These are phyloP conservation scores for Takifugu ocellatus DNA, from an alignment of 2,797 vertebrate species.

Conservation along the genomic window DNA sequence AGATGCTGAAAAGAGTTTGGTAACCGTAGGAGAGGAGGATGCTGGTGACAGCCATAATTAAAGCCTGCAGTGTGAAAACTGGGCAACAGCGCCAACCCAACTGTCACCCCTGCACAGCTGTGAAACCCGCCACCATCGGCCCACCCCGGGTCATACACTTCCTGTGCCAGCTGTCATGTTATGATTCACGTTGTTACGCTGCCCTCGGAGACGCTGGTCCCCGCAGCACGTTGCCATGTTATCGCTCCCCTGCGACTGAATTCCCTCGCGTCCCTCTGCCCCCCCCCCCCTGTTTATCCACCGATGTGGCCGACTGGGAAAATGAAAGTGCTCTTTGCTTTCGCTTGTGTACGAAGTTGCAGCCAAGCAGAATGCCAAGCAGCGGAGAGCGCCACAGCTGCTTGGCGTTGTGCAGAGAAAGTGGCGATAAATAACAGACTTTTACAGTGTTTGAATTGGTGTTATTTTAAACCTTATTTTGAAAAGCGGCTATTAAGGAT, in stretches of 20 bases:
- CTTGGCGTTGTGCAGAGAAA: conserved; percentile 52
- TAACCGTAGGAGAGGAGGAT: conserved; percentile 52
- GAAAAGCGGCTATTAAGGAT: conserved; percentile 4
- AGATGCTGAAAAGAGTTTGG: conserved; percentile 25
- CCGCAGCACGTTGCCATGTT: conserved; percentile 13
- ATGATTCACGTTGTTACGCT: conserved; percentile 9
- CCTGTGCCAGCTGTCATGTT: conserved; percentile 7
- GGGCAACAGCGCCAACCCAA: conserved; percentile 34
- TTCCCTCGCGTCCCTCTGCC: conserved; percentile 29
- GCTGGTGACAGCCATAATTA: conserved; percentile 53
- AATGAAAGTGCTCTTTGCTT: conserved; percentile 75
- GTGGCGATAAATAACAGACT: conserved; percentile 45
- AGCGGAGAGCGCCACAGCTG: conserved; percentile 69
- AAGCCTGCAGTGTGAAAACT: conserved; percentile 31
- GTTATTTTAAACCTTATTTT: conserved; percentile 1
- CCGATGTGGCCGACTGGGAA: conserved; percentile 55
- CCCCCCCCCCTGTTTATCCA: conserved; percentile 62
- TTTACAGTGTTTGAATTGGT: conserved; percentile 17
- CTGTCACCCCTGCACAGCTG: conserved; percentile 46
- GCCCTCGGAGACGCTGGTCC: conserved; percentile 2
- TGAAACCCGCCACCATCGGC: conserved; percentile 35
- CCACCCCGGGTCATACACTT: background rate
- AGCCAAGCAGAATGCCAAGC: conserved; percentile 74
- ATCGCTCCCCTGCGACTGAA: conserved; percentile 23
- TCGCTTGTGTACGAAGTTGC: conserved; percentile 64